Evolutionary conservation across 2,113 vertebrate genomes (phyloP), one percentile per base, ranked within the genome.

Genomic region (Oriolus oriolus): DNA sequence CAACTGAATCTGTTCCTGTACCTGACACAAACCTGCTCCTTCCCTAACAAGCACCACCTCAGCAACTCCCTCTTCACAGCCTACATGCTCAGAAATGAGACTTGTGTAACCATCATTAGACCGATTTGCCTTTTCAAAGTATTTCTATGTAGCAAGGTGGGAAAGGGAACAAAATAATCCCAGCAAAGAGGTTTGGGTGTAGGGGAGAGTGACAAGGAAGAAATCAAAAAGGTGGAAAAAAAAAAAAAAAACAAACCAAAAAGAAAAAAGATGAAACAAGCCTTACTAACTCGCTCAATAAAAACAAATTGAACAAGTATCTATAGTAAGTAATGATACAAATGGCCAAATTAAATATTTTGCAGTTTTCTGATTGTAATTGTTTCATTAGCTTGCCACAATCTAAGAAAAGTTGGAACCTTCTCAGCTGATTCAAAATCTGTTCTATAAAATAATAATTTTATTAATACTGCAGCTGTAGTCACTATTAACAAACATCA

Each of bases 401-500:
- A 66, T 11, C 16, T 45, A 44, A 54, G n/a, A 39, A 70, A 66
- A 37, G 16, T 60, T 84, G 86, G 35, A 74, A 64, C 41, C 9
- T 68, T 56, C 56, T 50, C 22, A 44, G 41, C 21, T 77, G 50
- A 83, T 42, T 85, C 42, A 83, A 78, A 89, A 53, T 59, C 47
- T 39, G 19, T 39, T 84, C 49, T 44, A 17, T 54, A 82, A 74
- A 90, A 80, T 35, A 83, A 76, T 53, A 56, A 21, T 64, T 86
- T 73, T 61, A 74, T 79, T 95, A 91, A 60, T 74, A 81, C 22
- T 1, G 0, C 30, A 88, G 30, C 15, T 77, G 81, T 69, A 78
- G n/a, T 85, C 78, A 61, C 73, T 74, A 89, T 80, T 86, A 89
- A 49, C 78, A 92, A 89, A 91, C 33, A 90, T 60, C 59, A 90